Evolutionary conservation across 2,797 vertebrate species (phyloP), one percentile per base, ranked within the genome.

Genomic region (Dendrocincla tyrannina): DNA sequence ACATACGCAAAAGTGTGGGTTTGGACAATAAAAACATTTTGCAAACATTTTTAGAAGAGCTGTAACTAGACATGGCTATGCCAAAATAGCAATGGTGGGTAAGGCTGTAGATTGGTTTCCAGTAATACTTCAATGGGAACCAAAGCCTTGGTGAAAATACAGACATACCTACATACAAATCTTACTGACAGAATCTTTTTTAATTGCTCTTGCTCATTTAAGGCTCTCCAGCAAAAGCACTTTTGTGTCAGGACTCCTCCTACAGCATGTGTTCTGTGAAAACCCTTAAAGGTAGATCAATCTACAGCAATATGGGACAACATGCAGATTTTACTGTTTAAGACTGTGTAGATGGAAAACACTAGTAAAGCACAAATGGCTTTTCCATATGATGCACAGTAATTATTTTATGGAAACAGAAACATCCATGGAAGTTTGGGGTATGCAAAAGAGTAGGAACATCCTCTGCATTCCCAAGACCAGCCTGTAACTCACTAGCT

Each of bases 391-490:
- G 8, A 39, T 17, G 2, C 50, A 74, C 35, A 50, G n/a, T 8
- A 47, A 67, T 47, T 74, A 12, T 42, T 77, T 63, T n/a, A 30
- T 18, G 24, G n/a, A 50, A 92, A 63, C 2, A 49, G 55, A 86
- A 49, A 56, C 11, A 41, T 1, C 3, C 15, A 16, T 0, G 1
- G 17, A 49, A 33, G 18, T 33, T 44, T 60, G 17, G 42, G 62
- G 30, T 42, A 24, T 11, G 17, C 27, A 33, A 42, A 91, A 78
- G 18, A 35, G 52, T 11, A 68, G 46, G 25, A 77, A 66, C 22
- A 41, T 27, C 37, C 25, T 64, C 42, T 81, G 47, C 1, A 1
- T 75, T 85, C 24, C 75, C 47, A 73, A 49, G 10, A 39, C 14
- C 50, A 63, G 4, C 30, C 52, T 56, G 24, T 24, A 68, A 53